Evolutionary conservation across 2,888 invertebrate genomes (phyloP).

Genomic region (Ophioninae sp.): DNA sequence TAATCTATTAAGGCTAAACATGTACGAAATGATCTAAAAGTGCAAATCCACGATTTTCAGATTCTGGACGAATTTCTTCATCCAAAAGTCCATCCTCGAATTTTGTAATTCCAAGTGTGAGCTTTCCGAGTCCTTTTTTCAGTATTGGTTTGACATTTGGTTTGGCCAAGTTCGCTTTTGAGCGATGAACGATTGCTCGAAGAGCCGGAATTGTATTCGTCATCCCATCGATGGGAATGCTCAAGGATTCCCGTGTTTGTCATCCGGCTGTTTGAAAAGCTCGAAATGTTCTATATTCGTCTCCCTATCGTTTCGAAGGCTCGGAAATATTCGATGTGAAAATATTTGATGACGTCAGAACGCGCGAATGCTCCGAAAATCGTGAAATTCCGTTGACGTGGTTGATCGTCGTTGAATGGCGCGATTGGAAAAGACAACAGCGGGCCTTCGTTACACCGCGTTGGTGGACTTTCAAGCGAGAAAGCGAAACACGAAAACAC

Average conservation of each 20-base stretch:
- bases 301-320: not conserved
- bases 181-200: not conserved
- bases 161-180: not conserved
- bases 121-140: not conserved
- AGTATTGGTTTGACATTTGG: not conserved
- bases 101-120: no score
- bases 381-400: not conserved
- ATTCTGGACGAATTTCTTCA: no score
- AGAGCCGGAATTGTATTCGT: not conserved
- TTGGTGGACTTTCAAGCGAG: not conserved
- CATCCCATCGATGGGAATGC: no score
- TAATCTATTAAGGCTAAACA: no score
- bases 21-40: no score
- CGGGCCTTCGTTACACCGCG: not conserved
- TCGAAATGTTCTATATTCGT: not conserved
- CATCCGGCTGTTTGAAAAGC: no score
- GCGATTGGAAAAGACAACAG: not conserved
- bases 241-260: not conserved
- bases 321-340: not conserved
- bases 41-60: no score
- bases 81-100: no score
- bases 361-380: not conserved
- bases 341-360: not conserved
- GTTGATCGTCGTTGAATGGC: not conserved
- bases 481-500: conserved; percentile 12